Evolutionary conservation across 2,797 vertebrate species (phyloP), one percentile per base, ranked within the genome.

Genomic region (Microctenopoma stevenorrisi): DNA sequence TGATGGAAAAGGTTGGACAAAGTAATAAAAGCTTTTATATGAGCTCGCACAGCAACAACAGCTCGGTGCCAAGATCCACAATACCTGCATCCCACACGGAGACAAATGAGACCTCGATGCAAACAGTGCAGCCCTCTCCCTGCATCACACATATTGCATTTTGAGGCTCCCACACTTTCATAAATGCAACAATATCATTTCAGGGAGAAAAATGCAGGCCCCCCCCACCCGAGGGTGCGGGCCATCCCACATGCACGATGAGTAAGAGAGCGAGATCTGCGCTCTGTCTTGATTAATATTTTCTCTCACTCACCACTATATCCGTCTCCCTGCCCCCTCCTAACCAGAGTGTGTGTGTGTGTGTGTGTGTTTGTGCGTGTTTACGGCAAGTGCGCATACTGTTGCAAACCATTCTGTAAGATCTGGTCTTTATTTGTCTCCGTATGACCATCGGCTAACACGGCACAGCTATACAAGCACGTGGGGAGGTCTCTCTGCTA

Each of bases 111-210:
- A 50, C 47, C 61, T 81, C 11, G 56, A 80, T 48, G 56, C 75
- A 74, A 76, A 79, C 57, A 51, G 12, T 35, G 42, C 11, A 2
- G 48, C 44, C 64, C 9, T 58, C 53, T 64, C 65, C 69, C 66
- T 61, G 63, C 63, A 68, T 78, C 75, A 56, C 68, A 61, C 71
- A 78, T 81, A 84, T 87, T 86, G 76, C 76, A 58, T 78, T 68
- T 67, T 26, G 69, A 59, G 25, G 30, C 82, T 80, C 81, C 80
- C 87, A 81, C 84, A 70, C 69, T 7, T 83, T 89, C 83, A 85
- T 73, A 78, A 85, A 84, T 76, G 58, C 79, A 82, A 87, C 84
- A 78, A 61, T 78, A 81, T 86, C 47, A 72, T 83, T 74, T 83
- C 64, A 51, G 61, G 49, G 75, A 78, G 79, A 75, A 64, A 78